Conservation (phyloP, 2,888 invertebrate species). For the Trissonchulus sp. region DNA sequence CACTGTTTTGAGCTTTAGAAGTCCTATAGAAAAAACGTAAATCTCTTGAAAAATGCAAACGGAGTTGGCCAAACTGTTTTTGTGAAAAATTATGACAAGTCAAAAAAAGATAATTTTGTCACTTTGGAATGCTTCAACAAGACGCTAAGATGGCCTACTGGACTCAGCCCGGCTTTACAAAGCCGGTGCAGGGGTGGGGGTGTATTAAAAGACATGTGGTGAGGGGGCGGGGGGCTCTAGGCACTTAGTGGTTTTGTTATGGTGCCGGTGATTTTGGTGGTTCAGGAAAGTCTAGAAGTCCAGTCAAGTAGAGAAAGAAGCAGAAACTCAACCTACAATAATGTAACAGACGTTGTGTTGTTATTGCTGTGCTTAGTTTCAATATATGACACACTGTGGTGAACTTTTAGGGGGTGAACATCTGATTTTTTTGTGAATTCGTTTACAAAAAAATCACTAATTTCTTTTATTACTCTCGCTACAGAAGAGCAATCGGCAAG, state of each 20-base stretch:
- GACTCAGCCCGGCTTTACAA: background rate
- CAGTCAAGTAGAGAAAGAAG: background rate
- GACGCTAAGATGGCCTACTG: background rate
- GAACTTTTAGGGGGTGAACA: constrained; percentile 8
- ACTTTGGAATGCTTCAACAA: too few species aligned
- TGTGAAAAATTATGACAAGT: too few species aligned
- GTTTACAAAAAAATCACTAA: background rate
- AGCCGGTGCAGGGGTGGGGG: background rate
- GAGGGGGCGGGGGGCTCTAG: background rate
- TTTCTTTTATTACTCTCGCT: background rate
- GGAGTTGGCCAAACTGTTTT: too few species aligned
- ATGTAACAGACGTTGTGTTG: constrained; percentile 3
- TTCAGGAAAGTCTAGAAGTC: constrained; percentile 1
- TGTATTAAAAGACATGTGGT: background rate
- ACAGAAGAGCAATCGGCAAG: background rate
- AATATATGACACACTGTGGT: background rate
- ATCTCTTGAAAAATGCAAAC: too few species aligned
- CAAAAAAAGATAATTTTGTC: too few species aligned
- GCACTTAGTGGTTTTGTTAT: background rate
- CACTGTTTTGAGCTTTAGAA: too few species aligned
- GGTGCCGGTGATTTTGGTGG: constrained; percentile 8
- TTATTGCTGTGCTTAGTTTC: background rate
- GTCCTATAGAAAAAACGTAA: too few species aligned
- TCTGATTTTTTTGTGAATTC: background rate
- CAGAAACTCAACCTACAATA: background rate